Evolutionary conservation across 1,140 invertebrate species (phyloP), one percentile per base, ranked within the genome.

Genomic region (Psilanteris sp.): DNA sequence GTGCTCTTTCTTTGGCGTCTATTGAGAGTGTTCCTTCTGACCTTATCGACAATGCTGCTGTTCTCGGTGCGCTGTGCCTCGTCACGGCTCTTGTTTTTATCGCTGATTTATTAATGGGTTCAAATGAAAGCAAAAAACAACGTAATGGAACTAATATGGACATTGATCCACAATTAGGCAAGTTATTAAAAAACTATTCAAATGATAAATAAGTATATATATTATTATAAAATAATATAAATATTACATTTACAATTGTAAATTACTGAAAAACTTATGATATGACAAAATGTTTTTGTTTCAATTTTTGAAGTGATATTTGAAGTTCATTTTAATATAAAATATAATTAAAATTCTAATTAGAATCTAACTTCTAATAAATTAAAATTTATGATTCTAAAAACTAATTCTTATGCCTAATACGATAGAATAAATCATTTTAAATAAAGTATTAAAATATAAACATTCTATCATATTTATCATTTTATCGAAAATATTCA

Each of bases 1-100:
- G 93, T 74, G 91, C 91, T 74, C 83, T 94, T 77, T 91, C 91
- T 54, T 86, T 94, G 41, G 91, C 92, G 6, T 91, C 93, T 3
- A 88, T 94, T 75, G 93, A 94, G 77, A 92, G 91, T 29, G 90
- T 94, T 1, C 92, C 92, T 1, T 79, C 86, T 5, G 89, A 92
- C 26, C 84, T 94, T 31, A 85, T 93, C 3, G 92, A 93, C 70
- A 94, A 94, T 81, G 93, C 92, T 0, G 91, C 92, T 0, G 90
- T 93, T 11, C 87, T 94, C 7, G 93, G 93, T 0, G 89, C 90
- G 5, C 83, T 94, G 2, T 92, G 93, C n/a, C 83, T 94, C 3
- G 54, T 92, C 4, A 93, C 92, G 0, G 93, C 91, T 0, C 88
- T 91, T 1, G 85, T 94, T 1, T 93, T 94, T 83, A 89, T 94